A percentile compares a stretch with the other conserved stretches of the same genome.
Evolutionary conservation across 2,888 invertebrate species (phyloP).

Genomic region (Lasioglossum zephyrum): DNA sequence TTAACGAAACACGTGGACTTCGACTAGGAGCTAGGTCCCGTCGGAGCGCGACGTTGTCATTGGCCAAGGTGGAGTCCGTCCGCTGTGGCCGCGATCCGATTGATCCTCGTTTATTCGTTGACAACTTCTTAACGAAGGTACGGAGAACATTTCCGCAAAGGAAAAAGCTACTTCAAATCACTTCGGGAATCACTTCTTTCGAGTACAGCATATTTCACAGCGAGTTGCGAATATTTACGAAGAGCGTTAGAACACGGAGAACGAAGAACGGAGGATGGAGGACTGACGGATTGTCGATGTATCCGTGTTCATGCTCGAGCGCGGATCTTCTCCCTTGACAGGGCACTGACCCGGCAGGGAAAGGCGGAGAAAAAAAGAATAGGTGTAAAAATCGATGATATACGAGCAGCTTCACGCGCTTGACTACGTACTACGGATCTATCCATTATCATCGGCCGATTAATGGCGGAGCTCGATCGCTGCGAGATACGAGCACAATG

Average conservation of each 20-base stretch:
- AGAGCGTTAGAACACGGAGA: slow-evolving; percentile 43
- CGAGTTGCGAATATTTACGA: slow-evolving; percentile 69
- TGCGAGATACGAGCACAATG: not conserved
- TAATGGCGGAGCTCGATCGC: not conserved
- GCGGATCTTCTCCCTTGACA: slow-evolving; percentile 72
- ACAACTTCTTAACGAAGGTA: too few relatives aligned
- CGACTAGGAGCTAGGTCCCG: too few relatives aligned
- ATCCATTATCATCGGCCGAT: slow-evolving; percentile 41
- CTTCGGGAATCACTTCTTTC: too few relatives aligned
- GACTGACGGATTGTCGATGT: slow-evolving; percentile 60
- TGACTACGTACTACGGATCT: slow-evolving; percentile 51
- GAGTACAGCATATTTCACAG: slow-evolving; percentile 28
- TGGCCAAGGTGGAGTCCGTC: too few relatives aligned
- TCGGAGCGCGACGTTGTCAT: too few relatives aligned
- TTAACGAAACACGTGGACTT: too few relatives aligned
- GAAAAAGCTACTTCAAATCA: too few relatives aligned
- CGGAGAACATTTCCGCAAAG: too few relatives aligned
- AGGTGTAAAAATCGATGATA: slow-evolving; percentile 70
- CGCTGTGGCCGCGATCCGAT: too few relatives aligned
- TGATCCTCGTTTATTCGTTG: too few relatives aligned
- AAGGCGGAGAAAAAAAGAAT: slow-evolving; percentile 35
- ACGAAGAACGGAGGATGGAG: not conserved
- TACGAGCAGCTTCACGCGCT: slow-evolving; percentile 47
- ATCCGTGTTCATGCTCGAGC: slow-evolving; percentile 74
- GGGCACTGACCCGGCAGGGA: slow-evolving; percentile 70